Conservation (phyloP, 1,140 invertebrate genomes). For the Anoplolepis gracilipes region DNA sequence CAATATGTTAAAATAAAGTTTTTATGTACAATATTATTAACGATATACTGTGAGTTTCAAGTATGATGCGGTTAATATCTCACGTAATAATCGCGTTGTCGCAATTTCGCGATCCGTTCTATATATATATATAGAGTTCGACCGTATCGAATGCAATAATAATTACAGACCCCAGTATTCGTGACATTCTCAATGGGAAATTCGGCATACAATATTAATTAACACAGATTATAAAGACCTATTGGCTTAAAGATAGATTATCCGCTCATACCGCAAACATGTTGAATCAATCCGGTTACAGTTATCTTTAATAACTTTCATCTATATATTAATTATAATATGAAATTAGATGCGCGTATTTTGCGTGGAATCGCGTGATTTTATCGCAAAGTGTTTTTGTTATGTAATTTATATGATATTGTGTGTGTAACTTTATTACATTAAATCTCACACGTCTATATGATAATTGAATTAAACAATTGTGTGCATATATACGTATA, state of each 20-base stretch:
- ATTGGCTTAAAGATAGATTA: constrained; percentile 53
- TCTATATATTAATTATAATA: background rate
- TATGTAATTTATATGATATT: background rate
- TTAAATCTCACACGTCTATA: background rate
- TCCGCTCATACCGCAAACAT: constrained; percentile 7
- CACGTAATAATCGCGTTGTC: background rate
- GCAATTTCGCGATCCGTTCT: constrained; percentile 6
- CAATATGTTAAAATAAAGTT: too few relatives aligned
- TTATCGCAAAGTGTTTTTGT: background rate
- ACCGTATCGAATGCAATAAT: constrained; percentile 36
- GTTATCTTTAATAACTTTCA: background rate
- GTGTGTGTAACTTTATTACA: background rate
- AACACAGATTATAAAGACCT: constrained; percentile 47
- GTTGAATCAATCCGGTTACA: constrained; percentile 21
- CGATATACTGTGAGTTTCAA: background rate
- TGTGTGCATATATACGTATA: background rate
- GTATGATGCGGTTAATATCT: background rate
- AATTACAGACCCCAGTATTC: constrained; percentile 39
- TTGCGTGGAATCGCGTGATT: background rate
- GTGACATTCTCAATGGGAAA: constrained; percentile 25
- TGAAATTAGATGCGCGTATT: background rate
- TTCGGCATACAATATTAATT: constrained; percentile 54
- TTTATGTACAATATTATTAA: background rate
- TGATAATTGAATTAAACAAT: background rate
- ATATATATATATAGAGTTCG: background rate